Evolutionary conservation across 53 echinoderm and acorn worm species (phyloP).

Genomic region (Paracentrotus lividus): DNA sequence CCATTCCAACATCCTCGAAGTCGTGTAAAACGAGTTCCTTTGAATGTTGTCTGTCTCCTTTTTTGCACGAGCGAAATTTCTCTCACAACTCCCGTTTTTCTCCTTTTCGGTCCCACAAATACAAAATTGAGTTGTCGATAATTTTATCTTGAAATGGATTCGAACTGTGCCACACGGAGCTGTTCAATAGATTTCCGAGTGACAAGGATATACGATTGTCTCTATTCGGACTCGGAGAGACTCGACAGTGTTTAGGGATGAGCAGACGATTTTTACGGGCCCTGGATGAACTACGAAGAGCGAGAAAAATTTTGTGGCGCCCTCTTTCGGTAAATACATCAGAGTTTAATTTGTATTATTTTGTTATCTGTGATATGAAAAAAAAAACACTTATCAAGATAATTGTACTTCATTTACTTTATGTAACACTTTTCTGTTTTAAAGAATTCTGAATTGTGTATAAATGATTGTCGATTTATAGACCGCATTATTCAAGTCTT

Average conservation of each 20-base stretch:
- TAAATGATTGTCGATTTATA: no score
- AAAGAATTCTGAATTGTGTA: no score
- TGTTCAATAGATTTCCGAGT: neutral
- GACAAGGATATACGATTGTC: neutral
- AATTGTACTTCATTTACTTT: no score
- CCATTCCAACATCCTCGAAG: neutral
- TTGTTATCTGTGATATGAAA: no score
- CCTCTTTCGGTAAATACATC: neutral
- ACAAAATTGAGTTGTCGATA: neutral
- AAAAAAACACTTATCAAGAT: no score
- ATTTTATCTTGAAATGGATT: neutral
- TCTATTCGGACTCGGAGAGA: neutral
- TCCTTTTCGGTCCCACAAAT: neutral
- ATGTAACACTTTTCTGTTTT: no score
- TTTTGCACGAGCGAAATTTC: neutral
- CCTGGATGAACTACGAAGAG: neutral
- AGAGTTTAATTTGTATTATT: neutral
- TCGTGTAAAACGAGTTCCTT: neutral
- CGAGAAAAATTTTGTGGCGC: neutral
- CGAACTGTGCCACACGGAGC: neutral
- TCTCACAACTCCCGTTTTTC: neutral
- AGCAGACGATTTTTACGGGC: neutral
- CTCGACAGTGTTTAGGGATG: neutral
- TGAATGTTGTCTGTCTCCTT: neutral
- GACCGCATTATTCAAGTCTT: no score